These are phyloP conservation scores for Drosophila atroscutellata DNA, from an alignment of 2,888 invertebrate species.

Conservation along the genomic window DNA sequence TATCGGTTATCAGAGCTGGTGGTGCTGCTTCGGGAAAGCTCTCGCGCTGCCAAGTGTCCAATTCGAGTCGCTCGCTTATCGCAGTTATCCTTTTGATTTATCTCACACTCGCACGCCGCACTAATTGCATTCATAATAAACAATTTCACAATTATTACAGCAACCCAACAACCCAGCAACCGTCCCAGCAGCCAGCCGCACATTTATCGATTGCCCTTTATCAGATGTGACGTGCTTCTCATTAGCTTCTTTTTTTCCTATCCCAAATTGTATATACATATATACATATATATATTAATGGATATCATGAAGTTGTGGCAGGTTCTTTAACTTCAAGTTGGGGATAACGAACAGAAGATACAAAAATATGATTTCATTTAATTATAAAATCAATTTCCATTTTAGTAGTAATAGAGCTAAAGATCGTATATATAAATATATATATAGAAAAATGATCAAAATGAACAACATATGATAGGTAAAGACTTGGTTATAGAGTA, in stretches of 20 bases:
- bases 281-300: background rate
- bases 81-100: conserved; percentile 78
- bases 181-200: conserved; percentile 16
- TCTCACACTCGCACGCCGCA: conserved; percentile 67
- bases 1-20: conserved; percentile 67
- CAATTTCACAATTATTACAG: conserved; percentile 62
- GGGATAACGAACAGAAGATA: background rate
- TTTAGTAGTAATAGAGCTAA: background rate
- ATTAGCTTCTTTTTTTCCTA: conserved; percentile 44
- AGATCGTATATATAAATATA: background rate
- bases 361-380: background rate
- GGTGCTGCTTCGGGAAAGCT: conserved; percentile 28
- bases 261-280: background rate
- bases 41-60: conserved; percentile 24
- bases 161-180: conserved; percentile 6
- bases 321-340: background rate
- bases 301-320: background rate
- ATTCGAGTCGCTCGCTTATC: conserved; percentile 65
- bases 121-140: conserved; percentile 69
- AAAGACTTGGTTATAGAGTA: background rate
- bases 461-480: background rate
- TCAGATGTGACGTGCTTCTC: conserved; percentile 65
- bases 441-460: background rate
- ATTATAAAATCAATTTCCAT: background rate
- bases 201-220: conserved; percentile 56